Evolutionary conservation across 37 sponge, comb jelly and placozoan species (phyloP).

Genomic region (Axinella damicornis): DNA sequence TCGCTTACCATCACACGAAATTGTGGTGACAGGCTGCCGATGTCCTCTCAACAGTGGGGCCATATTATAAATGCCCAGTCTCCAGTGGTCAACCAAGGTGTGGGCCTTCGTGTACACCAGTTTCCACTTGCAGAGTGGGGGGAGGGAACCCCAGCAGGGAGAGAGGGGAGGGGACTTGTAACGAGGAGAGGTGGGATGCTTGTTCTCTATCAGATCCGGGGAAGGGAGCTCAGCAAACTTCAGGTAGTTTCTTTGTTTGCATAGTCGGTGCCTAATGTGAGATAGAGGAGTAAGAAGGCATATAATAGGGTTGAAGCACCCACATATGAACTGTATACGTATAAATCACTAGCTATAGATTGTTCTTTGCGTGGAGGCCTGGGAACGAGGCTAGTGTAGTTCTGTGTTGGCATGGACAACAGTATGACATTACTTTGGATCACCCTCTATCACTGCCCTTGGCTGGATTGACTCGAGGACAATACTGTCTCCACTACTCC

Average conservation of each 20-base stretch:
- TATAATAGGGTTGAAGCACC: neutral
- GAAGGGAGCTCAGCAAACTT: neutral
- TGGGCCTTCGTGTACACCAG: slow-evolving; percentile 65
- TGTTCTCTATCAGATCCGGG: neutral
- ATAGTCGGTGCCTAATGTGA: neutral
- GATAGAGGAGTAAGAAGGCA: neutral
- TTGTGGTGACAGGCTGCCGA: slow-evolving; percentile 60
- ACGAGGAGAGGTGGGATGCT: neutral
- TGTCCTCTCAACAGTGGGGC: slow-evolving; percentile 76
- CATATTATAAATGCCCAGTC: slow-evolving; percentile 57
- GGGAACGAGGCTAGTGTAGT: too few relatives aligned
- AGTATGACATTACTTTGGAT: too few relatives aligned
- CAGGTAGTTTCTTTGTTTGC: neutral
- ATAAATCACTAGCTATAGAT: too few relatives aligned
- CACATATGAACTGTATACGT: too few relatives aligned
- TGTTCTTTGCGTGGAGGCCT: too few relatives aligned
- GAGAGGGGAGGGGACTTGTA: neutral
- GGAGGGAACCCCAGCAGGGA: too few relatives aligned
- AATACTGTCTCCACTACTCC: neutral
- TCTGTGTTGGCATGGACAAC: too few relatives aligned
- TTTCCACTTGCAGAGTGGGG: slow-evolving; percentile 72
- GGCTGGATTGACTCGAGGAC: too few relatives aligned
- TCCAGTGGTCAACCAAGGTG: slow-evolving; percentile 76
- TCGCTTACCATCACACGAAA: slow-evolving; percentile 77
- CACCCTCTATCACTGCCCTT: too few relatives aligned